Percentiles rank a stretch among this genome's conserved stretches.
These are phyloP conservation scores for Pimephales promelas DNA, from an alignment of 2,113 vertebrate species.

Conservation along the genomic window DNA sequence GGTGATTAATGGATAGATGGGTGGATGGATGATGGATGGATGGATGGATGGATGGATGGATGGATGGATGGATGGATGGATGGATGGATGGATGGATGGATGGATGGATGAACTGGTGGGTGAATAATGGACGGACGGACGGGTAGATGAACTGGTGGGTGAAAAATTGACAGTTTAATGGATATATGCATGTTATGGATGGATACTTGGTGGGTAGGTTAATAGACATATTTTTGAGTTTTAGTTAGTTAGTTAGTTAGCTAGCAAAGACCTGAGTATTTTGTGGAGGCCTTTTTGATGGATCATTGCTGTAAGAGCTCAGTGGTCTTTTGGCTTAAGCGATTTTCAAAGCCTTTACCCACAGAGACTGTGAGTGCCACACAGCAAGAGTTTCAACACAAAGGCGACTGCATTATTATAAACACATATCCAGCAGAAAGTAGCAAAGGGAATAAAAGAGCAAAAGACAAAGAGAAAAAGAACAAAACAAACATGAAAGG, in stretches of 20 bases:
- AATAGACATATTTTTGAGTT: neutral
- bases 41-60: too few species aligned
- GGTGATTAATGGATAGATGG: too few species aligned
- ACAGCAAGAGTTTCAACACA: conserved; percentile 4
- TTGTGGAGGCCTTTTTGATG: neutral
- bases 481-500: conserved; percentile 47
- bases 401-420: conserved; percentile 9
- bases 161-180: neutral
- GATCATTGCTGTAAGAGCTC: neutral
- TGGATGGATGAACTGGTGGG: too few species aligned
- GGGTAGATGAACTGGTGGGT: neutral
- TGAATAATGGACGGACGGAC: too few species aligned
- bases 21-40: too few species aligned
- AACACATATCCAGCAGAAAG: conserved; percentile 16
- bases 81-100: too few species aligned
- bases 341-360: conserved; percentile 8
- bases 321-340: neutral
- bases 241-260: neutral
- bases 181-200: too few species aligned
- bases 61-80: too few species aligned
- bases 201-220: neutral
- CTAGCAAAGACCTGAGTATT: neutral
- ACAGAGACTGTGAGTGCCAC: conserved; percentile 6
- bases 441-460: neutral
- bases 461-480: conserved; percentile 20